Percentiles rank a stretch among this genome's conserved stretches.
phyloP scores from a whole-genome alignment of 2,888 invertebrate species.

The Drosophila fungiperda region DNA sequence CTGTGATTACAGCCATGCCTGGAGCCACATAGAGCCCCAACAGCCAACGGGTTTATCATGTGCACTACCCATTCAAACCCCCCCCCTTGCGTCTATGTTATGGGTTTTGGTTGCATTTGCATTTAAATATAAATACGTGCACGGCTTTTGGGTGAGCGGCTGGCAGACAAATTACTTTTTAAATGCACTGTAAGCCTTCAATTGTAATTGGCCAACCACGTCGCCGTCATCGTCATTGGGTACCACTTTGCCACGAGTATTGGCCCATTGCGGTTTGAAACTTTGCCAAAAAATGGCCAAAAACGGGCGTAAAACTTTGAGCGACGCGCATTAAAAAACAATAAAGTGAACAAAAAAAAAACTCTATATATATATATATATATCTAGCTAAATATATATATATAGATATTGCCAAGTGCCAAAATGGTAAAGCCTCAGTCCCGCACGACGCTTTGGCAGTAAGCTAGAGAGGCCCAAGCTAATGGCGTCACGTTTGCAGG shows the following conservation, averaged over 20 bases:
- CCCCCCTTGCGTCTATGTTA: not conserved
- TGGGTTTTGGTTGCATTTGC: conserved; percentile 62
- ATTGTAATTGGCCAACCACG: conserved; percentile 73
- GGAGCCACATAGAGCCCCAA: conserved; percentile 37
- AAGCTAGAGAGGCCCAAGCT: conserved; percentile 62
- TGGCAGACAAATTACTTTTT: conserved; percentile 84
- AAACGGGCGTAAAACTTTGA: conserved; percentile 54
- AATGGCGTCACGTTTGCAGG: conserved; percentile 83
- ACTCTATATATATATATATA: conserved; percentile 11
- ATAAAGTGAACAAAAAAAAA: conserved; percentile 52
- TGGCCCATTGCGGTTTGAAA: conserved; percentile 64
- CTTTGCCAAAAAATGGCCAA: conserved; percentile 67
- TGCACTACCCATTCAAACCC: conserved; percentile 25
- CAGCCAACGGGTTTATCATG: conserved; percentile 64
- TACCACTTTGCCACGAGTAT: conserved; percentile 16
- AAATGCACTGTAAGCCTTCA: conserved; percentile 83
- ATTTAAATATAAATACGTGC: conserved; percentile 84
- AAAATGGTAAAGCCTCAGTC: conserved; percentile 50
- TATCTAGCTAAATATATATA: conserved; percentile 13
- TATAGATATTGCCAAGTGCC: conserved; percentile 59
- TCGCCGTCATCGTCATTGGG: conserved; percentile 33
- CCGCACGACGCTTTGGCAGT: not conserved
- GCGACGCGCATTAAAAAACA: conserved; percentile 76
- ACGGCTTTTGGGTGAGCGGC: conserved; percentile 77
- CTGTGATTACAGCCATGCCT: conserved; percentile 69